Evolutionary conservation across 2,888 invertebrate species (phyloP).

Genomic region (Muscina levida): DNA sequence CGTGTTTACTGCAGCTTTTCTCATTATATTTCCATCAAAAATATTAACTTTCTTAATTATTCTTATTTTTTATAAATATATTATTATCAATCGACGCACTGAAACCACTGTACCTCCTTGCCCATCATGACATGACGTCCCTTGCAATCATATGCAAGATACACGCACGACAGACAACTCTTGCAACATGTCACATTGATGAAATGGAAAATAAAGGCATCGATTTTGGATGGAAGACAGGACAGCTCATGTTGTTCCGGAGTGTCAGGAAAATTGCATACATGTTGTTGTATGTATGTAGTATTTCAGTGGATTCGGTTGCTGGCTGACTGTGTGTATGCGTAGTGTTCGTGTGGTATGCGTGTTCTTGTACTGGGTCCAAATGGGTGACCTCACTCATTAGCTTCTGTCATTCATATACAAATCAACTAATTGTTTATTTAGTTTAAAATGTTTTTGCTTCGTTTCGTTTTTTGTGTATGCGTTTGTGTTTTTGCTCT

Average conservation of each 20-base stretch:
- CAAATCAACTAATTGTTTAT: constrained; percentile 61
- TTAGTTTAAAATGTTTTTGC: constrained; percentile 60
- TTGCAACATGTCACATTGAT: constrained; percentile 47
- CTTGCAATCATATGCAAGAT: too few relatives aligned
- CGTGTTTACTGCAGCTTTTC: too few relatives aligned
- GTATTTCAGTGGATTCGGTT: neutral
- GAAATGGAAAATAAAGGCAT: constrained; percentile 27
- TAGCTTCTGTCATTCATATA: constrained; percentile 61
- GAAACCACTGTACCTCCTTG: neutral
- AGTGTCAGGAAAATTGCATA: constrained; percentile 16
- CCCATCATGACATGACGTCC: too few relatives aligned
- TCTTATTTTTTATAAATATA: too few relatives aligned
- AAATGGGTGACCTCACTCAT: constrained; percentile 62
- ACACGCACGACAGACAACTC: neutral
- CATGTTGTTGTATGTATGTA: constrained; percentile 7
- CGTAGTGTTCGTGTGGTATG: neutral
- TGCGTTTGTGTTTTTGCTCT: constrained; percentile 5
- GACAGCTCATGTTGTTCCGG: constrained; percentile 4
- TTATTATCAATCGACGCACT: too few relatives aligned
- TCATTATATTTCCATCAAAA: too few relatives aligned
- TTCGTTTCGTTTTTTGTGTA: constrained; percentile 21
- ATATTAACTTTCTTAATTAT: too few relatives aligned
- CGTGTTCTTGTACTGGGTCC: neutral
- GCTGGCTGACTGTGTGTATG: neutral
- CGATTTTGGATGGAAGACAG: constrained; percentile 21